Base-by-base conservation (phyloP, 2,888 invertebrate species). In the Muschampia plurimacula region DNA sequence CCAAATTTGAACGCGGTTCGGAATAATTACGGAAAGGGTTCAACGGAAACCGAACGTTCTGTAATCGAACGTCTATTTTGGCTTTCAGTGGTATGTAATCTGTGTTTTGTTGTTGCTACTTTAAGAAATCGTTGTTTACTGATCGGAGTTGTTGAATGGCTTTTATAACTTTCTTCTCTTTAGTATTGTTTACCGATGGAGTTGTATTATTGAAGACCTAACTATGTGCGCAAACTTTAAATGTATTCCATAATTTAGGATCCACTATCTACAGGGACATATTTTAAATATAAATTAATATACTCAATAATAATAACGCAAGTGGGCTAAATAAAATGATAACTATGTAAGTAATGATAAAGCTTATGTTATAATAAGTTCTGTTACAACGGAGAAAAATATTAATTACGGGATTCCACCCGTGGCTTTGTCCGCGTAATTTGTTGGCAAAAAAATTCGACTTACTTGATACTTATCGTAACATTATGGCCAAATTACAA, bases 41-140 rank as follows among this genome's bases (percentile, higher is more conserved):
- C 57, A 59, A 32, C 59, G 32, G 15, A 9, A 9, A 10, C 22
- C 9, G 9, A 22, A 55, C 41, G 55, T 64, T 44, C 8, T 32
- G 39, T 15, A 64, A 65, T 59, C 46, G 46, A 62, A 59, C 59
- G 65, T 65, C 70, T 39, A 59, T 72, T 67, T 62, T 49, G n/a
- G 32, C 22, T 62, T 49, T 66, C 46, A 41, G 8, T 41, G 66
- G 71, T 72, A 72, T 52, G 71, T 72, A 67, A 67, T 67, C 59
- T 71, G 32, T 76, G 70, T 77, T 76, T 76, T 74, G 46, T 70
- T 70, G 36, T 52, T 70, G 41, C 28, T 55, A 69, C 55, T 67
- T 59, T 41, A 64, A 64, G 44, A 44, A 57, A 64, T 39, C 15
- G 55, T 67, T 59, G 64, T 67, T 55, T 9, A 44, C 39, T 28